These are phyloP conservation scores for Meteorus colon DNA, from an alignment of 2,888 invertebrate genomes.

Conservation along the genomic window DNA sequence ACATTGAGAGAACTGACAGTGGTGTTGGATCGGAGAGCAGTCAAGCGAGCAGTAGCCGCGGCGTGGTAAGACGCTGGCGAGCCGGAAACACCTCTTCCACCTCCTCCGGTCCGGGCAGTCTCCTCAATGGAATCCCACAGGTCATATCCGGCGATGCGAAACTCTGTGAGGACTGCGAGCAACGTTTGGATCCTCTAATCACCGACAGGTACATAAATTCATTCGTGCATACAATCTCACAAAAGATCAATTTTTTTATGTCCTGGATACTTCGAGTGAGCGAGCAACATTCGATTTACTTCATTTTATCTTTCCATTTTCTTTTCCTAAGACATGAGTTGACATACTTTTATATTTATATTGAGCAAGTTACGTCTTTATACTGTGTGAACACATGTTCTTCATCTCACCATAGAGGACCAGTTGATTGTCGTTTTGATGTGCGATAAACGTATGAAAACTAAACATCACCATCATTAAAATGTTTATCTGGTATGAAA, in stretches of 20 bases:
- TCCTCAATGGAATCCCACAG: slow-evolving; percentile 77
- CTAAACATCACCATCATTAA: neutral
- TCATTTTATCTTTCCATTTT: neutral
- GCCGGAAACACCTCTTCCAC: slow-evolving; percentile 65
- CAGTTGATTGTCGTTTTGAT: neutral
- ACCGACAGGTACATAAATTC: slow-evolving; percentile 76
- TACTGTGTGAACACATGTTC: neutral
- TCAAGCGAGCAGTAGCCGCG: slow-evolving; percentile 85
- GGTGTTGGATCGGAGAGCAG: slow-evolving; percentile 95
- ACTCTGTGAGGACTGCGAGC: slow-evolving; percentile 92
- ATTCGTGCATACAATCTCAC: slow-evolving; percentile 19
- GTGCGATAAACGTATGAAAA: neutral
- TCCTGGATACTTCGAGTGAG: slow-evolving; percentile 1
- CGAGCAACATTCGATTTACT: neutral
- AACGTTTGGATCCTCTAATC: slow-evolving; percentile 83
- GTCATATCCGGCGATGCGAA: slow-evolving; percentile 70
- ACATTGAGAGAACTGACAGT: slow-evolving; percentile 93
- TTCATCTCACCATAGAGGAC: neutral
- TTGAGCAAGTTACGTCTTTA: slow-evolving; percentile 15
- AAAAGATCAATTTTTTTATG: slow-evolving; percentile 26
- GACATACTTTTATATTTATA: slow-evolving; percentile 9
- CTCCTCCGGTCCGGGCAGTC: slow-evolving; percentile 73
- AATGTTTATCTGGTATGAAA: neutral
- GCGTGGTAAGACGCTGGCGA: slow-evolving; percentile 66
- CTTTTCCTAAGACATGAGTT: neutral